These are phyloP conservation scores for Wasmannia auropunctata DNA, from an alignment of 1,140 invertebrate genomes.

Conservation along the genomic window DNA sequence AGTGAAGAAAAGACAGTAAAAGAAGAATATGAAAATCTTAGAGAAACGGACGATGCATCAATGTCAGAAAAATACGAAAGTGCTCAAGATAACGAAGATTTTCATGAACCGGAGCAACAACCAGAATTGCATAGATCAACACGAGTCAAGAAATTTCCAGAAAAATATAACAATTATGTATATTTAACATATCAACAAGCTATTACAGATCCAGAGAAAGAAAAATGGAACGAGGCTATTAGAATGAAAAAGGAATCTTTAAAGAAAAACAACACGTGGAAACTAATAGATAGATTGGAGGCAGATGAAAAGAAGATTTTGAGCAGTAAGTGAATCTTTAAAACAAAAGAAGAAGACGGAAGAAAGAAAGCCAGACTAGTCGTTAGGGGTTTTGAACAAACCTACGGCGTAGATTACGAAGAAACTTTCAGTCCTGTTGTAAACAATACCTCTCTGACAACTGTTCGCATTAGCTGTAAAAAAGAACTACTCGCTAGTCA, in stretches of 20 bases:
- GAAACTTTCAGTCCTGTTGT: not conserved
- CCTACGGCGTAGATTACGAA: not conserved
- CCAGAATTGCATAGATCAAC: not conserved
- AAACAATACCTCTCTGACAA: not conserved
- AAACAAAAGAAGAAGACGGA: constrained; percentile 13
- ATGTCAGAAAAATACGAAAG: not conserved
- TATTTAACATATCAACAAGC: not conserved
- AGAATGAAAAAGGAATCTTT: constrained; percentile 2
- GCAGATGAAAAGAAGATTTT: not conserved
- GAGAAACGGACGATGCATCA: not conserved
- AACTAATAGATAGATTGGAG: not conserved
- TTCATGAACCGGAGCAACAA: not conserved
- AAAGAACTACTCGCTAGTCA: not conserved
- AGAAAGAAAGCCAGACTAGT: constrained; percentile 1
- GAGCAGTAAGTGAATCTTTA: constrained; percentile 1
- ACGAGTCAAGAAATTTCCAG: not conserved
- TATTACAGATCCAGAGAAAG: not conserved
- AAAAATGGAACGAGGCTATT: constrained; percentile 9
- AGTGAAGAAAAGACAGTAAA: not conserved
- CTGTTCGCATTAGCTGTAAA: not conserved
- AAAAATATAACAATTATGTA: not conserved
- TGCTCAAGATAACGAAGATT: not conserved
- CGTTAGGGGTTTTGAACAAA: constrained; percentile 3
- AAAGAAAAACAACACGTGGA: not conserved
- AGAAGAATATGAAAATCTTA: not conserved